Evolutionary conservation across 2,113 vertebrate genomes (phyloP), one percentile per base, ranked within the genome.

Genomic region (Marmota monax): DNA sequence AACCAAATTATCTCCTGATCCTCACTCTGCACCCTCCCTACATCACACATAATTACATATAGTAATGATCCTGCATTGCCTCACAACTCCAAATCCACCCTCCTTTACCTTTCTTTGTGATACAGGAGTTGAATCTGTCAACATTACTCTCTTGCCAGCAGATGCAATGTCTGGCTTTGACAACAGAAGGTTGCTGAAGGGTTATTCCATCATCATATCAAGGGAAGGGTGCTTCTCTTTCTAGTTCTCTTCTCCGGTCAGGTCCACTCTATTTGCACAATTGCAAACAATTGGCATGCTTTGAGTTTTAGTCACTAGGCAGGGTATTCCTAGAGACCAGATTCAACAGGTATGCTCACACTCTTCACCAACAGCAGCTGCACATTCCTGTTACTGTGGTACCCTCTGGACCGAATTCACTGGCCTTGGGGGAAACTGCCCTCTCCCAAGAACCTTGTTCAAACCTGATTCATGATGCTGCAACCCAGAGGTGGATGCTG

Each of bases 331-430:
- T 48, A 18, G 22, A 7, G 17, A 53, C 4, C 12, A 32, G 56
- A 7, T 73, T 63, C 37, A 51, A 61, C 25, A 45, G 6, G n/a
- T 34, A 67, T 13, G 39, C 34, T 34, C 20, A 12, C 18, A 2
- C 2, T 8, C 48, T 13, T 92, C 25, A 27, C 27, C 45, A 51
- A 25, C 5, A n/a, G 9, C 2, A 79, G 4, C 4, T 12, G 1
- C 5, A 7, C 0, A 2, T 53, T 56, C 16, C 10, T 39, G 1
- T 23, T n/a, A 23, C 27, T 17, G 2, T 27, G 65, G 2, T 7
- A 56, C 13, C 4, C 5, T 65, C 72, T 56, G 20, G 3, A 45
- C 8, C 74, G 25, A 87, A 53, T 61, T 61, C 39, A 27, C 12
- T 34, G 39, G 22, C 12, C n/a, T 45, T 48, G 14, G 3, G 29